Conservation (phyloP, 2,113 vertebrate genomes). For the Procavia capensis region DNA sequence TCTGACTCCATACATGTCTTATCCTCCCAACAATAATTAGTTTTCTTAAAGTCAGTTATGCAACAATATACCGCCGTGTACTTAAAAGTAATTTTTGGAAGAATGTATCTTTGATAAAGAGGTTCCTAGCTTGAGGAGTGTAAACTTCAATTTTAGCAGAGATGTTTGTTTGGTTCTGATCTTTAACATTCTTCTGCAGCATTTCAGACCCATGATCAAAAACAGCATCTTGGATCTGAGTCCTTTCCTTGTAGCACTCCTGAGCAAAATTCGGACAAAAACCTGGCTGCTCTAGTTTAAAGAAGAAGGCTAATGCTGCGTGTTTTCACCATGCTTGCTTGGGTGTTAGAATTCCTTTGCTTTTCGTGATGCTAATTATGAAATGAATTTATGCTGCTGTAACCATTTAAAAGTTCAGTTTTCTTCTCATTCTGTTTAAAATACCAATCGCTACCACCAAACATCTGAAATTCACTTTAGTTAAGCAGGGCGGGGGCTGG, state of each 20-base stretch:
- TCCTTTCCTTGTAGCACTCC: background rate
- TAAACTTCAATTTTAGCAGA: background rate
- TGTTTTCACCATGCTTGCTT: background rate
- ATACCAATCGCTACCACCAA: background rate
- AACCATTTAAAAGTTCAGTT: background rate
- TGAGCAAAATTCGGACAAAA: slow-evolving; percentile 43
- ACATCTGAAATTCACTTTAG: background rate
- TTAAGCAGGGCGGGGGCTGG: too few relatives aligned
- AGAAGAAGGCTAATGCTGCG: background rate
- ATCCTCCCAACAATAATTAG: too few relatives aligned
- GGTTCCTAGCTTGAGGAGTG: background rate
- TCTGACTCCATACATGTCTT: too few relatives aligned
- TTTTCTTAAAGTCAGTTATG: too few relatives aligned
- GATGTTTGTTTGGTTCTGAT: background rate
- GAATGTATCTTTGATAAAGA: slow-evolving; percentile 18
- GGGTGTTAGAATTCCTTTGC: background rate
- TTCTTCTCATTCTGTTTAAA: background rate
- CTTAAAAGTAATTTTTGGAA: slow-evolving; percentile 32
- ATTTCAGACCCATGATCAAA: background rate
- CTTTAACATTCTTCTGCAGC: background rate
- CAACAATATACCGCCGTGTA: too few relatives aligned
- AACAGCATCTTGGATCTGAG: background rate
- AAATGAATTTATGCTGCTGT: background rate
- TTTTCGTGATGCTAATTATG: background rate
- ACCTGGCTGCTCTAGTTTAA: slow-evolving; percentile 61